Percentiles rank a stretch among this genome's conserved stretches.
These are phyloP conservation scores for Heliconius hewitsoni DNA, from an alignment of 1,140 invertebrate species.

Conservation along the genomic window DNA sequence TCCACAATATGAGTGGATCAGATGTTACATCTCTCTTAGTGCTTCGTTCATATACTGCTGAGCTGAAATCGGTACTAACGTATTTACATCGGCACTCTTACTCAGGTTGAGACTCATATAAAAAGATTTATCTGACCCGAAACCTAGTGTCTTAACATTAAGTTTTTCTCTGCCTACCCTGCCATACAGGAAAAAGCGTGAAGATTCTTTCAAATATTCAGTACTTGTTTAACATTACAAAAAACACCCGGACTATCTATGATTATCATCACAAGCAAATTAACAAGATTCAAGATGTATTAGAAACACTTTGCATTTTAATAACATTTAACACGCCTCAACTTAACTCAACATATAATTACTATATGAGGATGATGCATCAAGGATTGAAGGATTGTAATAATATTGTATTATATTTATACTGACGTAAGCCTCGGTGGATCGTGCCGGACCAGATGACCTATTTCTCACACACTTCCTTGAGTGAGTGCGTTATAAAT, in stretches of 20 bases:
- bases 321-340: not conserved
- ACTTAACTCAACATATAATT: slow-evolving; percentile 35
- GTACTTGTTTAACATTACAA: not conserved
- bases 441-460: slow-evolving; percentile 43
- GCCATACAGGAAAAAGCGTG: too few species aligned
- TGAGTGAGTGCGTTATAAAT: not conserved
- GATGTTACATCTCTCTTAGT: too few species aligned
- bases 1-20: too few species aligned
- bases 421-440: slow-evolving; percentile 40
- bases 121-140: too few species aligned
- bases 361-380: slow-evolving; percentile 26
- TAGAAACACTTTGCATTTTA: slow-evolving; percentile 7
- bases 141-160: too few species aligned
- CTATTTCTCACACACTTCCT: slow-evolving; percentile 45
- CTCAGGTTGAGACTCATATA: too few species aligned
- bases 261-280: too few species aligned
- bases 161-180: too few species aligned
- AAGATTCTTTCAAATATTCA: not conserved
- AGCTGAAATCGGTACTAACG: too few species aligned
- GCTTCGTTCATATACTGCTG: too few species aligned
- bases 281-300: not conserved
- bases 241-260: not conserved
- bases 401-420: slow-evolving; percentile 32
- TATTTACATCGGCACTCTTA: too few species aligned
- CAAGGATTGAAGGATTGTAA: slow-evolving; percentile 32